Evolutionary conservation across 2,797 vertebrate species (phyloP).

Genomic region (Acipenser transmontanus): DNA sequence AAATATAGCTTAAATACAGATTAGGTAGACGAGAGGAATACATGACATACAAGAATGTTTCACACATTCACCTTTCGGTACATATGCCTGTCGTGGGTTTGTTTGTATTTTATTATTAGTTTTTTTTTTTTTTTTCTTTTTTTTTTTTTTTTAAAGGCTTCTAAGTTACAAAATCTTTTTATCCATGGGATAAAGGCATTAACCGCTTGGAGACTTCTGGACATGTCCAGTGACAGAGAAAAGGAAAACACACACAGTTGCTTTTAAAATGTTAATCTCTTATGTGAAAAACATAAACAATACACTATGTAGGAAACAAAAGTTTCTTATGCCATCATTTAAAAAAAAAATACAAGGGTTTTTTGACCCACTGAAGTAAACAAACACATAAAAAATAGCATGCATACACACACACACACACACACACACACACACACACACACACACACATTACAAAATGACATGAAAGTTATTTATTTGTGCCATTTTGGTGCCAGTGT

Average conservation of each 20-base stretch:
- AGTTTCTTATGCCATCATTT: neutral
- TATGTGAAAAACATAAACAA: neutral
- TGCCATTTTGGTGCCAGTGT: constrained; percentile 10
- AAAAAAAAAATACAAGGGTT: neutral
- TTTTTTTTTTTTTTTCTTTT: too few relatives aligned
- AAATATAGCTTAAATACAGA: too few relatives aligned
- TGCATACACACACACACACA: neutral
- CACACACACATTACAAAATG: neutral
- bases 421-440: constrained; percentile 1
- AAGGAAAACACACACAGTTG: neutral
- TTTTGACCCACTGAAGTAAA: neutral
- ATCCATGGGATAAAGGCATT: constrained; percentile 3
- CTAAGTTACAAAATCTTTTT: neutral
- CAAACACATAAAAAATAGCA: neutral
- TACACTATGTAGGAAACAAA: neutral
- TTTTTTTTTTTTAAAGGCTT: neutral
- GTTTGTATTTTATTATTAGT: too few relatives aligned
- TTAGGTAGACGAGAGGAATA: too few relatives aligned
- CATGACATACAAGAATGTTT: too few relatives aligned
- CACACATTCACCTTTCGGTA: too few relatives aligned
- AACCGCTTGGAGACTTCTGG: neutral
- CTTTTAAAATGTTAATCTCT: constrained; percentile 1
- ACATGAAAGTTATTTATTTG: neutral
- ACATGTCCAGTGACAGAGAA: neutral
- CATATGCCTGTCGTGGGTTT: too few relatives aligned